Percentiles rank a stretch among this genome's conserved stretches.
These are phyloP conservation scores for Zosterops borbonicus DNA, from an alignment of 2,113 vertebrate genomes.

Conservation along the genomic window DNA sequence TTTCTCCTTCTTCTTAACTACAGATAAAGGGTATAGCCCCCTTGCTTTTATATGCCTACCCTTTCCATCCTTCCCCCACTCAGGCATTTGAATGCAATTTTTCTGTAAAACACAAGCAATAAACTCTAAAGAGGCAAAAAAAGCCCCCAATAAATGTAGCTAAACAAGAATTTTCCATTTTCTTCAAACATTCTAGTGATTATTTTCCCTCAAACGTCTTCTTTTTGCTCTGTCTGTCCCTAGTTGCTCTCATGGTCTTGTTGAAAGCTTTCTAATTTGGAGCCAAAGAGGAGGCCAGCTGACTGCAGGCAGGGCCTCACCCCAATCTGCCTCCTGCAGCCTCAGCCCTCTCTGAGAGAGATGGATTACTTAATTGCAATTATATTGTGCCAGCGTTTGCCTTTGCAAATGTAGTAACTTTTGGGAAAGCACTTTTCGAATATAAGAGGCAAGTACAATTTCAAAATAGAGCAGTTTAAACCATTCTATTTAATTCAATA, in stretches of 20 bases:
- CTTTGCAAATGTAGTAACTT: background rate
- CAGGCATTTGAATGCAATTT: background rate
- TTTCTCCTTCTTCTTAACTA: fast-evolving
- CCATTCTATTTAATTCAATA: constrained; percentile 8
- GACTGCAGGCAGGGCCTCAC: background rate
- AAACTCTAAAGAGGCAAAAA: background rate
- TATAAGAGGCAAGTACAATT: background rate
- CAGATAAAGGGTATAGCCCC: background rate
- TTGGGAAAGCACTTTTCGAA: background rate
- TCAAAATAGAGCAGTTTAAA: background rate
- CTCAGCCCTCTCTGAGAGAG: background rate
- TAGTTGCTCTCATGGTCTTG: background rate
- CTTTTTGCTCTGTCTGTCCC: background rate
- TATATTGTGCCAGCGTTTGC: background rate
- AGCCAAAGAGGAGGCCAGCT: background rate
- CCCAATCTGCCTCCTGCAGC: background rate
- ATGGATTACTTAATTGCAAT: background rate
- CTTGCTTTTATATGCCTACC: background rate
- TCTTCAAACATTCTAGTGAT: background rate
- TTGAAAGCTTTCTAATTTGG: background rate
- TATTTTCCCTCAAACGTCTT: background rate
- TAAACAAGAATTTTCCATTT: background rate
- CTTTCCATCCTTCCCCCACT: background rate
- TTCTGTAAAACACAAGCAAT: background rate
- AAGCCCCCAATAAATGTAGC: fast-evolving